Conservation (phyloP, 2,888 invertebrate genomes). For the Thymelicus acteon region DNA sequence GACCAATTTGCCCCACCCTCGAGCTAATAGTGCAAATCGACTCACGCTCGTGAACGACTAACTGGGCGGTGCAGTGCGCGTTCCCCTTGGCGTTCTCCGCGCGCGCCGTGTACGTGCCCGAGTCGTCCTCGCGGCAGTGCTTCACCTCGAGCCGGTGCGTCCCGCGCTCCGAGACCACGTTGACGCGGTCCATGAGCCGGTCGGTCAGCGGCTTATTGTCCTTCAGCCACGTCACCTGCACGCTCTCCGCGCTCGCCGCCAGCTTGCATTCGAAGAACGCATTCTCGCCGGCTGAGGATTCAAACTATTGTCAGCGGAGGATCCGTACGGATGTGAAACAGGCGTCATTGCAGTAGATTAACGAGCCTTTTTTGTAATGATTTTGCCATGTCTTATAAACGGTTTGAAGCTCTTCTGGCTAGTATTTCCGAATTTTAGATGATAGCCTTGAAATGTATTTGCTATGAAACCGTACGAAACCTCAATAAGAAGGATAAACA, state of each 20-base stretch:
- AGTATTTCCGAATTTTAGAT: conserved; percentile 15
- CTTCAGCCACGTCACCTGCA: conserved; percentile 92
- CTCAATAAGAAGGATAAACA: conserved; percentile 46
- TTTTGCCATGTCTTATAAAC: conserved; percentile 22
- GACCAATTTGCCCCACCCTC: conserved; percentile 41
- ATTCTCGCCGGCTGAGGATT: conserved; percentile 91
- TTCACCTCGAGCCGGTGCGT: conserved; percentile 89
- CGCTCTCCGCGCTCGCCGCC: conserved; percentile 84
- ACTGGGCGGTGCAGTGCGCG: conserved; percentile 93
- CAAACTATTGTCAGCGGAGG: conserved; percentile 61
- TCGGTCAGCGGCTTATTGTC: conserved; percentile 93
- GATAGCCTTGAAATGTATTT: conserved; percentile 10
- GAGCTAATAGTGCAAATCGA: conserved; percentile 45
- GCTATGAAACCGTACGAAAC: conserved; percentile 58
- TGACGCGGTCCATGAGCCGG: conserved; percentile 89
- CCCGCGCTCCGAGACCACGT: conserved; percentile 83
- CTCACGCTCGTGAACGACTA: conserved; percentile 94
- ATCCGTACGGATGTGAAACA: conserved; percentile 59
- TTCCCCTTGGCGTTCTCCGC: conserved; percentile 93
- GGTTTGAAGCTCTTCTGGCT: not conserved
- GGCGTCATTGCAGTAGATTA: conserved; percentile 23
- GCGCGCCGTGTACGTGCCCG: conserved; percentile 95
- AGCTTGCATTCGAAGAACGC: conserved; percentile 92
- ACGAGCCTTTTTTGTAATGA: conserved; percentile 26
- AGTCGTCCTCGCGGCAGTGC: conserved; percentile 91